Evolutionary conservation across 2,888 invertebrate genomes (phyloP), one percentile per base, ranked within the genome.

Genomic region (Macaria notata): DNA sequence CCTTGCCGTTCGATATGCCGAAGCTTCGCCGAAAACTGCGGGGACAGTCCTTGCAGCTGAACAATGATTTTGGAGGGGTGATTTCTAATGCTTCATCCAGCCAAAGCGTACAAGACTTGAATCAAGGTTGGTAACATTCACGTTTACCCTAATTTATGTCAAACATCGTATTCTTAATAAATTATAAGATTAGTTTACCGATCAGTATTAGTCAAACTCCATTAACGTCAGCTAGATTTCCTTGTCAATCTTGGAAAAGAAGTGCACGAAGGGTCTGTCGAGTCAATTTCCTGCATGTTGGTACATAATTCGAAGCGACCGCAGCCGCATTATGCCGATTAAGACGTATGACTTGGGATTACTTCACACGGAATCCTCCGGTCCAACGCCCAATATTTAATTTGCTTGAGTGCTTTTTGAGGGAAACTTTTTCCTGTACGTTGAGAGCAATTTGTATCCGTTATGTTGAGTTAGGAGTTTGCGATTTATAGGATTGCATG

Each of bases 1-100:
- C 97, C 79, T 92, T 97, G 76, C 97, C 97, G 56, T 97, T 97
- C 81, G 97, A 97, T 81, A 97, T 97, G 97, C 97, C 97, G 36
- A 97, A 97, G 85, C 87, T 97, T 57, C 92, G 96, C 62, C 92
- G 97, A 52, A 94, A 96, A 64, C 85, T 96, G 71, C 93, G 96
- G 65, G 94, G 94, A 63, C 88, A 92, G 62, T 92, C 92, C 3
- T 70, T 92, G 61, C 92, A 93, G 72, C 93, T 95, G 69, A 94
- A 94, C 59, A 88, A 81, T 68, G 91, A 91, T 60, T 95, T 96
- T 76, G 94, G 94, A 58, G 93, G 93, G 73, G 94, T 94, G 64
- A 94, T 94, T 50, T 96, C 96, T 4, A 96, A 96, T 74, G 96
- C 96, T 47, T 96, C 96, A 19, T 96, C 96, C 31, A 96, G 96